Conservation (phyloP, 53 echinoderm and acorn worm genomes). For the Holothuria leucospilota region DNA sequence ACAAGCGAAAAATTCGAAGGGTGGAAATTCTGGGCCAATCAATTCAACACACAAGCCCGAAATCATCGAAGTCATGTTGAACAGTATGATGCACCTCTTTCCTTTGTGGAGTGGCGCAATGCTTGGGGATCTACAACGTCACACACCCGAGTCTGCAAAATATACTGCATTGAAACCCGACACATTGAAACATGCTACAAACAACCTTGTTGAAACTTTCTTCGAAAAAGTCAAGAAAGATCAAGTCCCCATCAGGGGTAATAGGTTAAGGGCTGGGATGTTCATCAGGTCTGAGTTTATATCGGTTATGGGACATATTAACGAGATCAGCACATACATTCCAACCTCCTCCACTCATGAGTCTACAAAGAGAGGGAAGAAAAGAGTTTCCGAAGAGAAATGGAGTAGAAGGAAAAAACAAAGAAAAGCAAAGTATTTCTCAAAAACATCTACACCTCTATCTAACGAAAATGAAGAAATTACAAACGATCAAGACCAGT, state of each 20-base stretch:
- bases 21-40: not conserved
- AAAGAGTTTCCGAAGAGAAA: too few relatives aligned
- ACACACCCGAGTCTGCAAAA: not conserved
- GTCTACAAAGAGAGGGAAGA: too few relatives aligned
- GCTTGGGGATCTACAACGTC: not conserved
- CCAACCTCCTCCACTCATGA: not conserved
- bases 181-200: not conserved
- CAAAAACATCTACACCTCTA: too few relatives aligned
- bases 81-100: not conserved
- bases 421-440: not conserved
- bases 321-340: not conserved
- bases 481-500: too few relatives aligned
- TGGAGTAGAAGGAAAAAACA: not conserved
- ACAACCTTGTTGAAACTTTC: slow-evolving; percentile 30
- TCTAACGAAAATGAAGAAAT: too few relatives aligned
- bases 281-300: not conserved
- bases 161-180: too few relatives aligned
- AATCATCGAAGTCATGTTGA: not conserved
- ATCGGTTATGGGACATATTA: not conserved
- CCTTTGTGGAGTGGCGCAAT: slow-evolving; percentile 35
- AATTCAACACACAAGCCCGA: not conserved
- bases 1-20: too few relatives aligned
- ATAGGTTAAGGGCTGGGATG: not conserved
- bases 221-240: slow-evolving; percentile 37
- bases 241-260: not conserved